Conservation (phyloP, 1,140 invertebrate species). For the Drosophila pseudoobscura region DNA sequence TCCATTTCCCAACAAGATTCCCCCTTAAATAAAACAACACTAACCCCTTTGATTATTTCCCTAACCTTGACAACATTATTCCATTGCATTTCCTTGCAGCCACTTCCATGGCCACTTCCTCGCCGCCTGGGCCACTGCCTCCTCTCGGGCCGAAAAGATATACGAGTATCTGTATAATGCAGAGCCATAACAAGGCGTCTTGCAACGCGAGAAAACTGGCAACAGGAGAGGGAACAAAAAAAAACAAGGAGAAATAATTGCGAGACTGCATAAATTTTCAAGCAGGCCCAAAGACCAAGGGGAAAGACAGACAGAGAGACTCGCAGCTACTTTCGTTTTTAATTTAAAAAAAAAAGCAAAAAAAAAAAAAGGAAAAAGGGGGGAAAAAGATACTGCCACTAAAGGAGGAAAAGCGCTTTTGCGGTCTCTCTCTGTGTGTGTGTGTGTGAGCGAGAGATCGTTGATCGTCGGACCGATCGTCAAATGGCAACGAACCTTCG, state of each 20-base stretch:
- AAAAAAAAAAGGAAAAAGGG: conserved; percentile 7
- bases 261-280: conserved; percentile 73
- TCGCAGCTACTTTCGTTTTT: conserved; percentile 77
- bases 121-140: no score
- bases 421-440: conserved; percentile 19
- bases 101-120: no score
- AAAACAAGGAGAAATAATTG: conserved; percentile 62
- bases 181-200: conserved; percentile 49
- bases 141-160: neutral
- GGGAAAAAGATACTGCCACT: conserved; percentile 10
- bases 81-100: neutral
- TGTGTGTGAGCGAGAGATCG: conserved; percentile 31
- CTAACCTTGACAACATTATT: conserved; percentile 17
- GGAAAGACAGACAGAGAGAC: conserved; percentile 1
- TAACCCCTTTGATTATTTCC: neutral
- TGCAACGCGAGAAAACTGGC: conserved; percentile 43
- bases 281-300: conserved; percentile 29
- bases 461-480: conserved; percentile 45
- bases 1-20: no score
- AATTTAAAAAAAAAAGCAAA: conserved; percentile 53
- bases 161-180: conserved; percentile 21
- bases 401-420: conserved; percentile 61
- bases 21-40: no score
- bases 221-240: conserved; percentile 31
- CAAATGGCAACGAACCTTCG: conserved; percentile 78